Base-by-base conservation (phyloP, 2,888 invertebrate species). In the Ormyrus pomaceus region DNA sequence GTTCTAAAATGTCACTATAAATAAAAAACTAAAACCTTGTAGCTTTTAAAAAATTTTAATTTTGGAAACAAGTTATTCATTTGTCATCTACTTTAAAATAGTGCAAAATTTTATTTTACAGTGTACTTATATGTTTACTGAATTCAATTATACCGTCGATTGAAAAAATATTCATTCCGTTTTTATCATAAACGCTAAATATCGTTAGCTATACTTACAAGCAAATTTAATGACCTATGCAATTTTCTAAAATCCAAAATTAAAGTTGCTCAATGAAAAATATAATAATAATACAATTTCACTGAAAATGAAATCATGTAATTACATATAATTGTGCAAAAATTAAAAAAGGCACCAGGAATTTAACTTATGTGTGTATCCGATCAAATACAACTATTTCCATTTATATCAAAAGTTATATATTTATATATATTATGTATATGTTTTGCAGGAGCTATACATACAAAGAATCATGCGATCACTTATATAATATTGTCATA, bases 261-360 rank as follows among this genome's bases (percentile, higher is more conserved):
- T 13, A 56, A 72, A 6, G 72, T 46, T 8, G 34, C 1, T 34
- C 4, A 34, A 34, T 34, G 4, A 34, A 34, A 55, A 48, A 19
- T 9, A 5, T 50, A 34, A 6, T 19, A 70, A 65, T 53, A 34
- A 73, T 61, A 75, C 6, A 71, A 77, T 9, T 11, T 62, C 46
- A 62, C 56, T 62, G 10, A 72, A 70, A 69, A 48, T 53, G 61
- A 19, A 77, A 74, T 56, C 62, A 45, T 73, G 66, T 68, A 76
- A 62, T 70, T 72, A 55, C 62, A 45, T 73, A 66, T 68, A 76
- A 62, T 70, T 72, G 55, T 74, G 70, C 74, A 75, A 70, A 81
- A 81, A 64, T 78, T 72, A 81, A 81, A 81, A 74, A 78, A 81
- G 78, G 81, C 75, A 78, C 78, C 75, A 75, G 72, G 81, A 81